Evolutionary conservation across 30 jellyfish, hydroid and myxozoan genomes (phyloP).

Genomic region (Aurelia sp.): DNA sequence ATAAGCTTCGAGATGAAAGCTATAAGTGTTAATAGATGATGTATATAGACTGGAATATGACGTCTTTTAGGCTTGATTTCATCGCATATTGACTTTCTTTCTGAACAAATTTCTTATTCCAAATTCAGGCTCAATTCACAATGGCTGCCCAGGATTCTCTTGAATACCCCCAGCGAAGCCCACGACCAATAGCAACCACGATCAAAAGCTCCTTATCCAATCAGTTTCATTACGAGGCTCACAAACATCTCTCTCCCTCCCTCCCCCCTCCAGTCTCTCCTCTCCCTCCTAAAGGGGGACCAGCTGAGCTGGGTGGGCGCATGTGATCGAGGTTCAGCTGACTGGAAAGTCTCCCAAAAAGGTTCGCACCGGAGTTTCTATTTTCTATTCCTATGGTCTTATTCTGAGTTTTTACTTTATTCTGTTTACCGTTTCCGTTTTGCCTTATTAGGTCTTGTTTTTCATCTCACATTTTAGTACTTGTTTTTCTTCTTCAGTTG

Average conservation of each 20-base stretch:
- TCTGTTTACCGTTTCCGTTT: too few species aligned
- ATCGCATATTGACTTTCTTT: slow-evolving; percentile 42
- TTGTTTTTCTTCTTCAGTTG: too few species aligned
- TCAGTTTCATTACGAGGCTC: slow-evolving; percentile 6
- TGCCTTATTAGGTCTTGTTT: too few species aligned
- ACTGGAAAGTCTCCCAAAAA: too few species aligned
- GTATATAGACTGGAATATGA: slow-evolving; percentile 17
- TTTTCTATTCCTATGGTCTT: too few species aligned
- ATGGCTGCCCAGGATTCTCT: slow-evolving; percentile 80
- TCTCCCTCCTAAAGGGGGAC: not conserved
- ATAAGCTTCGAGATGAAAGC: not conserved
- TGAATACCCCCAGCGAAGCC: slow-evolving; percentile 83
- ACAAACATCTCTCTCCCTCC: not conserved
- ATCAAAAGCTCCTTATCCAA: slow-evolving; percentile 28
- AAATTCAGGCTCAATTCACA: slow-evolving; percentile 71
- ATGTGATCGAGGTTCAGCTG: too few species aligned
- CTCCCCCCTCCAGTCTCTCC: too few species aligned
- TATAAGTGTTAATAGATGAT: not conserved
- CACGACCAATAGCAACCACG: slow-evolving; percentile 86
- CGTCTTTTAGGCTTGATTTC: slow-evolving; percentile 5
- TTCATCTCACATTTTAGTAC: too few species aligned
- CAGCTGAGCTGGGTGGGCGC: too few species aligned
- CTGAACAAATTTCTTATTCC: slow-evolving; percentile 16
- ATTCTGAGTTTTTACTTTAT: too few species aligned
- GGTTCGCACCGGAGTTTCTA: too few species aligned